These are phyloP conservation scores for Syritta pipiens DNA, from an alignment of 2,888 invertebrate species.

Conservation along the genomic window DNA sequence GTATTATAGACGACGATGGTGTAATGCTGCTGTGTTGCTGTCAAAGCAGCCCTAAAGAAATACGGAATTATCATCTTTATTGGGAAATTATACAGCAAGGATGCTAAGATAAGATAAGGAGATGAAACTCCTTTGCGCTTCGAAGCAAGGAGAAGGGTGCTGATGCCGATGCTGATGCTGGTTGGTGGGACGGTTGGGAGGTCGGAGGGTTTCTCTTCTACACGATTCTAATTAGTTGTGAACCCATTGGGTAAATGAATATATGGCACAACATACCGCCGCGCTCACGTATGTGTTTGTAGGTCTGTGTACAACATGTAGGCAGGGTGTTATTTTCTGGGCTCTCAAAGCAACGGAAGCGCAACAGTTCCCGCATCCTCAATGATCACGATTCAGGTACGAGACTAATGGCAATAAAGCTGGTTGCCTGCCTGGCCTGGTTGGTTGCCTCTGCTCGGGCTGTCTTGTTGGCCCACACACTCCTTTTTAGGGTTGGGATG, in stretches of 20 bases:
- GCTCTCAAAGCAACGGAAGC: conserved; percentile 29
- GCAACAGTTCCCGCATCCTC: conserved; percentile 60
- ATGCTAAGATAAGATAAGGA: conserved; percentile 60
- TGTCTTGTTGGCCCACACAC: too few relatives aligned
- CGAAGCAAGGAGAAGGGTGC: conserved; percentile 5
- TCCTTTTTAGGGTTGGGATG: too few relatives aligned
- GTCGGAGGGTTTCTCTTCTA: too few relatives aligned
- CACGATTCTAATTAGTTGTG: conserved; percentile 63
- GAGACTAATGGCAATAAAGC: conserved; percentile 51
- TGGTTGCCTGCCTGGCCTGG: too few relatives aligned
- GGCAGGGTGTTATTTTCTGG: conserved; percentile 15
- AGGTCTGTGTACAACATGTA: too few relatives aligned
- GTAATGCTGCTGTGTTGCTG: conserved; percentile 39
- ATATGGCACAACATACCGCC: conserved; percentile 34
- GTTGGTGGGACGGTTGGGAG: too few relatives aligned
- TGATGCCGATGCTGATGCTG: too few relatives aligned
- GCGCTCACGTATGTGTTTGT: too few relatives aligned
- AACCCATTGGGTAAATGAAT: conserved; percentile 64
- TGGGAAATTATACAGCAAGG: conserved; percentile 60
- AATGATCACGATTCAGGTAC: conserved; percentile 51
- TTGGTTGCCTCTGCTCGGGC: too few relatives aligned
- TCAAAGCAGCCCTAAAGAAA: conserved; percentile 54
- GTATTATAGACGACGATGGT: conserved; percentile 42
- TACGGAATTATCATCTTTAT: conserved; percentile 64
- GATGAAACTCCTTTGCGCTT: conserved; percentile 50